A percentile compares a stretch with the other conserved stretches of the same genome.
These are phyloP conservation scores for Pogonomyrmex barbatus DNA, from an alignment of 1,140 invertebrate species.

Conservation along the genomic window DNA sequence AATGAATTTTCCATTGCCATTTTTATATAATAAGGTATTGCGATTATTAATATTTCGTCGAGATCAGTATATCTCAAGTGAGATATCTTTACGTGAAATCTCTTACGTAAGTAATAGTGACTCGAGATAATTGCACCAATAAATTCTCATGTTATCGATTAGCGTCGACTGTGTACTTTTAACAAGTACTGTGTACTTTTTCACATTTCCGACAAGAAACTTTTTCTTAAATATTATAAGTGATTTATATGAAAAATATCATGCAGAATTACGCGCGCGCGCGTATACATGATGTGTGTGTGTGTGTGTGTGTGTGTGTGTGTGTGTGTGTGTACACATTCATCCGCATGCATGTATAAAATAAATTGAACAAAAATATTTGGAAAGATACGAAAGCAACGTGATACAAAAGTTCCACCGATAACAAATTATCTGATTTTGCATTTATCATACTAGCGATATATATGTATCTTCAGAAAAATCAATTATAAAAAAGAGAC, in stretches of 20 bases:
- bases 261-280: background rate
- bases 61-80: background rate
- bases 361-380: conserved; percentile 18
- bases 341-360: background rate
- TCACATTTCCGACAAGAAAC: background rate
- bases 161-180: background rate
- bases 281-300: background rate
- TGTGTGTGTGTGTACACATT: no score
- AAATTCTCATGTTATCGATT: background rate
- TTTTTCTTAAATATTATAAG: background rate
- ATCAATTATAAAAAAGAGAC: conserved; percentile 11
- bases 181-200: conserved; percentile 10
- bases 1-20: background rate
- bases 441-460: conserved; percentile 14
- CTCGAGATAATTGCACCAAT: conserved; percentile 18
- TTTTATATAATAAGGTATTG: background rate
- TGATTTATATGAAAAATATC: background rate
- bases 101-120: background rate
- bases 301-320: no score
- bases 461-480: conserved; percentile 19
- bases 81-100: background rate
- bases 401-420: background rate
- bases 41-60: background rate
- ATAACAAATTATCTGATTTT: conserved; percentile 26
- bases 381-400: conserved; percentile 5